These are phyloP conservation scores for Limnephilus rhombicus DNA, from an alignment of 2,888 invertebrate species.

Conservation along the genomic window DNA sequence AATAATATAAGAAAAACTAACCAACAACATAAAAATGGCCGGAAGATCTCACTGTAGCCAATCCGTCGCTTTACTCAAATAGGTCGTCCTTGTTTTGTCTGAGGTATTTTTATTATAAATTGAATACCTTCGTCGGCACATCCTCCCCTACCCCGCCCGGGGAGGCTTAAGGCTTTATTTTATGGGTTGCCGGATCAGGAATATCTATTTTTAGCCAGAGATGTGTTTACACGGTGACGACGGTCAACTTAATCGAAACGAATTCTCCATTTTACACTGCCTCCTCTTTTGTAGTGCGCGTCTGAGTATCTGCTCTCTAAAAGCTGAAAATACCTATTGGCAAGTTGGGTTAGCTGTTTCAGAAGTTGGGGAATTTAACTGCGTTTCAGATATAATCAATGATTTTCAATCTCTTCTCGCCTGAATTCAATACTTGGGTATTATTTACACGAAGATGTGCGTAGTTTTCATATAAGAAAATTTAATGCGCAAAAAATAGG, in stretches of 20 bases:
- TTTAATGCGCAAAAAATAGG: not conserved
- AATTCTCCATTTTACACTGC: constrained; percentile 14
- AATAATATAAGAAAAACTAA: not conserved
- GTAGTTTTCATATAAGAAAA: not conserved
- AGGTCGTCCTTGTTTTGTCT: not conserved
- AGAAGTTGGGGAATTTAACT: not conserved
- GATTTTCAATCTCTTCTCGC: not conserved
- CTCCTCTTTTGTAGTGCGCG: not conserved
- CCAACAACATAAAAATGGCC: not conserved
- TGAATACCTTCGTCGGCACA: not conserved
- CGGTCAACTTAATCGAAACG: constrained; percentile 53
- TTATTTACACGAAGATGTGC: not conserved
- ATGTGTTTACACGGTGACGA: constrained; percentile 49
- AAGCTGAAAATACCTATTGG: not conserved
- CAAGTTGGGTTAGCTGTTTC: not conserved
- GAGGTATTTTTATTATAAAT: not conserved
- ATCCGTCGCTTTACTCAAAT: not conserved
- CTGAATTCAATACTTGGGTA: not conserved
- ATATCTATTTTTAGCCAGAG: constrained; percentile 38
- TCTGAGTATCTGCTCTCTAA: not conserved
- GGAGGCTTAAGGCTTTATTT: constrained; percentile 20
- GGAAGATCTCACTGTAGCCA: not conserved
- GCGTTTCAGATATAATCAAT: not conserved
- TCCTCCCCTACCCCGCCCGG: not conserved
- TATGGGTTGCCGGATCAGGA: constrained; percentile 19